A percentile compares a stretch with the other conserved stretches of the same genome.
phyloP scores from a whole-genome alignment of 2,113 vertebrate species.

The Diphyllodes magnificus region DNA sequence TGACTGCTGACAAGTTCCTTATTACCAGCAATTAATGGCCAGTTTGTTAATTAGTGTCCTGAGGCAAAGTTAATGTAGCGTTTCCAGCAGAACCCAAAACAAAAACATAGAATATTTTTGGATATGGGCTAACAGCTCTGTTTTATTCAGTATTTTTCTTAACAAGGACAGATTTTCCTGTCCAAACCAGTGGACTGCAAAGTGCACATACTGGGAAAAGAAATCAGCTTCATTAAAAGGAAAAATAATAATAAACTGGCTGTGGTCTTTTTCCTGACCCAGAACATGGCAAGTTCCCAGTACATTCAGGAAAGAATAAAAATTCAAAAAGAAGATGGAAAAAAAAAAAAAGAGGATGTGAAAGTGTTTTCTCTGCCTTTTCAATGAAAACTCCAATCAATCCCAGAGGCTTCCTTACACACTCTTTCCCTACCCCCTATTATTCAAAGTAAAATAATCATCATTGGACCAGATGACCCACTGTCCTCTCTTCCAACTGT shows the following conservation, averaged over 20 bases:
- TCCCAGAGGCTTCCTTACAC: background rate
- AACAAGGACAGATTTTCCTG: conserved; percentile 43
- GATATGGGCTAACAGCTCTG: conserved; percentile 32
- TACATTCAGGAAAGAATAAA: conserved; percentile 17
- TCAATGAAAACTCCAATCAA: background rate
- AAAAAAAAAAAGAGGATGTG: background rate
- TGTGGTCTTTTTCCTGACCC: conserved; percentile 40
- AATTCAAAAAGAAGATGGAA: background rate
- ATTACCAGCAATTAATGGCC: conserved; percentile 68
- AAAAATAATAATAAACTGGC: conserved; percentile 36
- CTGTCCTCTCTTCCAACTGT: background rate
- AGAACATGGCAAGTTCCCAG: conserved; percentile 38
- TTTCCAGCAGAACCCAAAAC: conserved; percentile 53
- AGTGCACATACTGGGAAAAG: conserved; percentile 10
- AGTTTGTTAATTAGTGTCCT: conserved; percentile 72
- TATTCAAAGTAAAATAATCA: background rate
- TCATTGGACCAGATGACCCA: background rate
- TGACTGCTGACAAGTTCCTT: conserved; percentile 61
- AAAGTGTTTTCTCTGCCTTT: conserved; percentile 4
- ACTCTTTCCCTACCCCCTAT: background rate
- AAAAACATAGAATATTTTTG: conserved; percentile 60
- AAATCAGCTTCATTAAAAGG: conserved; percentile 57
- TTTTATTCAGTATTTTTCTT: conserved; percentile 53
- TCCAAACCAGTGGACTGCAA: conserved; percentile 53
- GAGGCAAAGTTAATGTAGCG: conserved; percentile 64